Conservation (phyloP, 1,140 invertebrate species). For the Dendrolimus punctatus region DNA sequence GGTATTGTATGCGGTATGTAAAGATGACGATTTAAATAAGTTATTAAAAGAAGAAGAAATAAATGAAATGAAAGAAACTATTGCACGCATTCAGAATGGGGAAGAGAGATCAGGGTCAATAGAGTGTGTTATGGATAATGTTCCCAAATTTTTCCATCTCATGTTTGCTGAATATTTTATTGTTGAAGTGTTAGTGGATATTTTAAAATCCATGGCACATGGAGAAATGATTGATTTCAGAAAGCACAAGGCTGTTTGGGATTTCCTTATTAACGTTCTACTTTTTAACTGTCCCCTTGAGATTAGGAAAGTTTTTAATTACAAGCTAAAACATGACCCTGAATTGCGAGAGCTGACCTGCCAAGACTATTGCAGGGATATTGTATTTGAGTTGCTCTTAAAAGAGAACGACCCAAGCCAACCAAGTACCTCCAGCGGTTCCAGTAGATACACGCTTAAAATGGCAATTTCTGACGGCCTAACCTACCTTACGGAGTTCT, state of each 20-base stretch:
- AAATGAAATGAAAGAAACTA: slow-evolving; percentile 10
- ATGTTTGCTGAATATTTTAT: slow-evolving; percentile 15
- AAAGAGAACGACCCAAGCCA: slow-evolving; percentile 4
- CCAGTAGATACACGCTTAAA: neutral
- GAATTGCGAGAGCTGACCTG: slow-evolving; percentile 3
- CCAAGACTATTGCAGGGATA: slow-evolving; percentile 4
- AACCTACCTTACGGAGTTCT: too few relatives aligned
- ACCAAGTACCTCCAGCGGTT: neutral
- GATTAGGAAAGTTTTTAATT: slow-evolving; percentile 14
- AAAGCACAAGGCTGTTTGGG: slow-evolving; percentile 5
- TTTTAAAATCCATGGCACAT: slow-evolving; percentile 4
- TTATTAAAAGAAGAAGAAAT: slow-evolving; percentile 11
- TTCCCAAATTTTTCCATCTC: slow-evolving; percentile 13
- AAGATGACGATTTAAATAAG: slow-evolving; percentile 12
- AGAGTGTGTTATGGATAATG: slow-evolving; percentile 10
- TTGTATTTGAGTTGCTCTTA: slow-evolving; percentile 15
- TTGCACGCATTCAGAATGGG: slow-evolving; percentile 11
- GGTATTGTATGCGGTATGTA: slow-evolving; percentile 14
- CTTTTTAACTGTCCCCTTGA: slow-evolving; percentile 3
- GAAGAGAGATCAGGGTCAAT: slow-evolving; percentile 10
- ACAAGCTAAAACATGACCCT: slow-evolving; percentile 14
- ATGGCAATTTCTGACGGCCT: slow-evolving; percentile 9
- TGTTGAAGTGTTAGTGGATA: slow-evolving; percentile 7
- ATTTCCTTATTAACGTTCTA: slow-evolving; percentile 12
- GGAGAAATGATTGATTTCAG: neutral